A percentile compares a stretch with the other conserved stretches of the same genome.
phyloP scores from a whole-genome alignment of 2,113 vertebrate species.

The Leucopsar rothschildi region DNA sequence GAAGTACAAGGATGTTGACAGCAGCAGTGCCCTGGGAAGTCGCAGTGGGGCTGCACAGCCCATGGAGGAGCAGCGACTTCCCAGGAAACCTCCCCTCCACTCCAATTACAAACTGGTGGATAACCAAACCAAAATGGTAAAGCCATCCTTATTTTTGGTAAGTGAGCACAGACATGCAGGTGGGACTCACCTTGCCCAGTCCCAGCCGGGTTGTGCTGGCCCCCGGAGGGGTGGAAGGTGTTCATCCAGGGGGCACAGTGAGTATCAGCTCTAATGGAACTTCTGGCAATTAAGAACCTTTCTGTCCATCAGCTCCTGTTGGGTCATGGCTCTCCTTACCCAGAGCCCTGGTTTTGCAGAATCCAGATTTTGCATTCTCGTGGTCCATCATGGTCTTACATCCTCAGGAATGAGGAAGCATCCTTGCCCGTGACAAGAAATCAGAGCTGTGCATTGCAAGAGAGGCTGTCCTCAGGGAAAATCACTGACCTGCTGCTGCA shows the following conservation, averaged over 20 bases:
- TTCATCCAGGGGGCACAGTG: background rate
- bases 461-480: background rate
- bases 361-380: background rate
- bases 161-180: background rate
- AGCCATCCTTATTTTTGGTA: background rate
- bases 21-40: background rate
- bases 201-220: rapidly evolving
- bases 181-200: background rate
- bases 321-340: background rate
- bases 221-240: background rate
- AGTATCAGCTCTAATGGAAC: background rate
- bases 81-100: background rate
- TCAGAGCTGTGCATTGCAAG: background rate
- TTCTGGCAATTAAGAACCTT: background rate
- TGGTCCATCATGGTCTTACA: rapidly evolving
- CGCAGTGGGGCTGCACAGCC: background rate
- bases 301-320: background rate
- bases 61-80: rapidly evolving
- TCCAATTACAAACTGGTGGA: background rate
- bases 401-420: background rate
- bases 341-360: background rate
- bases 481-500: background rate
- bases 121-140: background rate
- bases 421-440: background rate
- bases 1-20: background rate